phyloP scores from a whole-genome alignment of 2,113 vertebrate genomes.

The Tupaia chinensis region DNA sequence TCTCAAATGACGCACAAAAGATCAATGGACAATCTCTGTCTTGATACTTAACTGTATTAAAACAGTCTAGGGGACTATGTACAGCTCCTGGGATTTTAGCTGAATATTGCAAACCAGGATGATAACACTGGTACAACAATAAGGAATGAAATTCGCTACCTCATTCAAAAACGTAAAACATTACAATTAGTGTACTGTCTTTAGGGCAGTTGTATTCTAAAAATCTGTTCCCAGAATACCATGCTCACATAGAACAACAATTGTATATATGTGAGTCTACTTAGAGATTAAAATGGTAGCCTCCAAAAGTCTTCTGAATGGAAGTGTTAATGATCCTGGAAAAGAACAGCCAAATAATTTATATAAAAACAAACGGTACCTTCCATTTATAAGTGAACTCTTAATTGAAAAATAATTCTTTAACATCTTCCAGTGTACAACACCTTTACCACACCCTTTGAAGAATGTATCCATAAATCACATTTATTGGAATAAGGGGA shows the following conservation, averaged over 20 bases:
- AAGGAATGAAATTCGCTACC: not conserved
- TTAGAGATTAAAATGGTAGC: not conserved
- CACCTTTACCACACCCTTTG: not conserved
- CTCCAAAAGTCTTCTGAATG: not conserved
- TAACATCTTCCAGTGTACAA: not conserved
- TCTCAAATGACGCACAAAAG: not conserved
- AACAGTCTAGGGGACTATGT: not conserved
- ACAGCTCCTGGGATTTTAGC: not conserved
- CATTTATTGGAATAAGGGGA: not conserved
- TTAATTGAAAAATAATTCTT: not conserved
- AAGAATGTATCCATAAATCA: not conserved
- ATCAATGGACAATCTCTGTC: not conserved
- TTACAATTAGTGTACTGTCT: not conserved
- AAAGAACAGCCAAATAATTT: not conserved
- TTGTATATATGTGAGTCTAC: not conserved
- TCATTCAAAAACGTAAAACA: not conserved
- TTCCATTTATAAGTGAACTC: not conserved
- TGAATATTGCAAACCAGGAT: not conserved
- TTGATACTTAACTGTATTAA: not conserved
- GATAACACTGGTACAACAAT: not conserved
- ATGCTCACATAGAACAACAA: not conserved
- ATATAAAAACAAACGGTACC: not conserved
- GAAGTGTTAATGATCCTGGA: not conserved
- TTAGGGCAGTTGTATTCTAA: not conserved
- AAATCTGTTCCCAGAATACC: constrained; percentile 1